Evolutionary conservation across 2,888 invertebrate species (phyloP).

Genomic region (Galeruca laticollis): DNA sequence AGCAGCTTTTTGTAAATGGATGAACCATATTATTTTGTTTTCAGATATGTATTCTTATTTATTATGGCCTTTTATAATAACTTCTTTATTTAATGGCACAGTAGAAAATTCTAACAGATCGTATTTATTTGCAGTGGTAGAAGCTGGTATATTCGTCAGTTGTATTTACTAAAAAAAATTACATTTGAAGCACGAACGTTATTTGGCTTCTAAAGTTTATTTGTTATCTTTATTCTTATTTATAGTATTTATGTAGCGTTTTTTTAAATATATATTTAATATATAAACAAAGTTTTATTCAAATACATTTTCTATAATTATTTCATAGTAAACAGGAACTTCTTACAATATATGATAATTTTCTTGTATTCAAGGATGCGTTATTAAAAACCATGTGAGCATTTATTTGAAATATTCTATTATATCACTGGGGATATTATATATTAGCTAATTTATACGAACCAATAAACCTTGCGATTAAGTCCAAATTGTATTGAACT

Average conservation of each 20-base stretch:
- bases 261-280: too few relatives aligned
- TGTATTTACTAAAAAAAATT: slow-evolving; percentile 33
- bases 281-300: too few relatives aligned
- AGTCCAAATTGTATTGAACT: too few relatives aligned
- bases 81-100: slow-evolving; percentile 37
- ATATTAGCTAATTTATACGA: too few relatives aligned
- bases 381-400: too few relatives aligned
- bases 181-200: not conserved
- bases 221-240: not conserved
- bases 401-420: too few relatives aligned
- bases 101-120: slow-evolving; percentile 50
- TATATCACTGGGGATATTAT: too few relatives aligned
- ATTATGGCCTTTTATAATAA: slow-evolving; percentile 57
- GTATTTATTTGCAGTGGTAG: slow-evolving; percentile 52
- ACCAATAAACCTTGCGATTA: too few relatives aligned
- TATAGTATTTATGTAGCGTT: not conserved
- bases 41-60: slow-evolving; percentile 34
- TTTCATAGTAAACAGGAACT: too few relatives aligned
- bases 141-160: slow-evolving; percentile 38
- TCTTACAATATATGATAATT: too few relatives aligned
- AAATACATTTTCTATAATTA: too few relatives aligned
- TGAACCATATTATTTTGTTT: slow-evolving; percentile 19
- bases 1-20: not conserved
- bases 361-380: too few relatives aligned
- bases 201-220: not conserved